phyloP scores from a whole-genome alignment of 2,888 invertebrate genomes.

The Beris morrisii region DNA sequence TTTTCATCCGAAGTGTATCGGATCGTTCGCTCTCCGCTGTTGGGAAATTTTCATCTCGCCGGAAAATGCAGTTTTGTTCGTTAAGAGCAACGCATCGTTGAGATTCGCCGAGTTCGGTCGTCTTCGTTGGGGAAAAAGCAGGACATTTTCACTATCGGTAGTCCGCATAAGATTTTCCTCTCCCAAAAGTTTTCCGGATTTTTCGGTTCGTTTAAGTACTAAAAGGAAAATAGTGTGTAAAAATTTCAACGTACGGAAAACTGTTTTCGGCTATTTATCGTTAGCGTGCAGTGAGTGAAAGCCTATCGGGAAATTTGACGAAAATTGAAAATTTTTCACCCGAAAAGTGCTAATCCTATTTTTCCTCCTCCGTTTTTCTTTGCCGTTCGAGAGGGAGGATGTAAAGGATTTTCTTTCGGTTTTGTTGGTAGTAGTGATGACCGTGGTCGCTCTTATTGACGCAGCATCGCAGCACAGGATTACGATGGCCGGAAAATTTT shows the following conservation, averaged over 20 bases:
- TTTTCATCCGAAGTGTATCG: conserved; percentile 17
- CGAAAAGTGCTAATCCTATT: no score
- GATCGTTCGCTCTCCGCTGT: conserved; percentile 8
- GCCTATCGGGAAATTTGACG: no score
- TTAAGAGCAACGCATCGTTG: conserved; percentile 1
- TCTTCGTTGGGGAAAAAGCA: conserved; percentile 17
- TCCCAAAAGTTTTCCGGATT: conserved; percentile 12
- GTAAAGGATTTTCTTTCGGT: conserved; percentile 26
- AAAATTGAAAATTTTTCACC: no score
- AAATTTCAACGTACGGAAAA: background rate
- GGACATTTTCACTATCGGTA: conserved; percentile 20
- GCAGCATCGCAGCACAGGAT: conserved; percentile 31
- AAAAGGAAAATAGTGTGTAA: background rate
- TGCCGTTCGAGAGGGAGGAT: background rate
- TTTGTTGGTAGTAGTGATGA: background rate
- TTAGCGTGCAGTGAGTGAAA: no score
- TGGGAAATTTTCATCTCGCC: conserved; percentile 17
- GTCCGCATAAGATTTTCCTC: conserved; percentile 12
- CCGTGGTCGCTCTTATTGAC: conserved; percentile 16
- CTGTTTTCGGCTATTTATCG: no score
- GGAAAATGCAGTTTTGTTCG: conserved; percentile 12
- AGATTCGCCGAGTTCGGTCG: conserved; percentile 9
- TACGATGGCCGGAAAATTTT: conserved; percentile 30
- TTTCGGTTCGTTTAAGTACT: background rate
- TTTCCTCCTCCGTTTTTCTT: no score